Evolutionary conservation across 2,797 vertebrate species (phyloP), one percentile per base, ranked within the genome.

Genomic region (Philypnodon macrostomus): DNA sequence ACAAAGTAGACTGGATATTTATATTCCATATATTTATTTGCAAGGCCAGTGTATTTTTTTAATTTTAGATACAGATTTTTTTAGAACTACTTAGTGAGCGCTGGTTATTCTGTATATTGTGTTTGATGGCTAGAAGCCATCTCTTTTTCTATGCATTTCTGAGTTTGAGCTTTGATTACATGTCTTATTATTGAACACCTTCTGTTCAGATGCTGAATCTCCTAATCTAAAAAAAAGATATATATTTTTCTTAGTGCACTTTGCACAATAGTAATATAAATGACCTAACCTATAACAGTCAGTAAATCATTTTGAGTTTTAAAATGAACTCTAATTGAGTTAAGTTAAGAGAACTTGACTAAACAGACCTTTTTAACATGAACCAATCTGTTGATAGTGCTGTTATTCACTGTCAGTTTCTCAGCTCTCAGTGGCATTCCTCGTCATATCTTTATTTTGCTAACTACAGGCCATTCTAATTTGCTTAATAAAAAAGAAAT

Each of bases 401-500:
- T 53, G 45, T 53, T 47, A 47, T 10, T 56, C 27, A 62, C 31
- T 26, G 17, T 51, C 52, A 54, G 63, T 70, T 53, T 56, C 17
- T 19, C 0, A 63, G 37, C 49, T 71, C 65, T 75, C 63, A 50
- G 30, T 58, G 51, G 61, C 74, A 76, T 79, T 83, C 67, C 64
- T 10, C 64, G 18, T 67, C 48, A 51, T 58, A 46, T 53, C 52
- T 59, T 49, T 58, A 50, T 32, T 65, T 67, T 53, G 78, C 74
- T 83, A 85, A 88, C 47, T 67, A 46, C 73, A 79, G 68, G 59
- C 27, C 63, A 45, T 77, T 84, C 77, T 74, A 59, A 81, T 73
- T 80, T 87, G 80, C 84, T 84, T 83, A 90, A 88, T 86, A 82
- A 83, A 85, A 81, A 23, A 38, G 75, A 58, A 53, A 67, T 50